Conservation (phyloP, 1,140 invertebrate genomes). For the Ceratosolen fusciceps region DNA sequence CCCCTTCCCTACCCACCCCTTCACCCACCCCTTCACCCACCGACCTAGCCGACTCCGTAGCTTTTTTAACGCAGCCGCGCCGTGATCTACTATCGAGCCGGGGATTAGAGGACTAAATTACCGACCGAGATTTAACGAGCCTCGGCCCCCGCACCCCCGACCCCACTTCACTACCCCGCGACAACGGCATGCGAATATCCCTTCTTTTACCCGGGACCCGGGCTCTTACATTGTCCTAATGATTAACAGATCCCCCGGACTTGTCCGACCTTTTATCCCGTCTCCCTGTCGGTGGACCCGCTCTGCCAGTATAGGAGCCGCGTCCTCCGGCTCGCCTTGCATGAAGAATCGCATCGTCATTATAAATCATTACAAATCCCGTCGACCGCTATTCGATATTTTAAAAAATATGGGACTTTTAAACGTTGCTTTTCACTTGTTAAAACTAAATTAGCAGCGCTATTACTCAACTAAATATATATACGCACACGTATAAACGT, state of each 20-base stretch:
- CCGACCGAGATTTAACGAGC: conserved; percentile 44
- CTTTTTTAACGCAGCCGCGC: not conserved
- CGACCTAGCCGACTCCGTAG: not conserved
- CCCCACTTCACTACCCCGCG: not conserved
- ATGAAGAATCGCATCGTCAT: too few species aligned
- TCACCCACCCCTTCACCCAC: too few species aligned
- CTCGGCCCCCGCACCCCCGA: not conserved
- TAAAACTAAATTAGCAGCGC: conserved; percentile 7
- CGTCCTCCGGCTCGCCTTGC: too few species aligned
- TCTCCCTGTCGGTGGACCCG: too few species aligned
- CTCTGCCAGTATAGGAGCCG: too few species aligned
- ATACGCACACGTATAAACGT: too few species aligned
- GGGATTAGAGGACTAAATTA: conserved; percentile 16
- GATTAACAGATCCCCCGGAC: too few species aligned
- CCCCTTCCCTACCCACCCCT: too few species aligned
- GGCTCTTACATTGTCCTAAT: too few species aligned
- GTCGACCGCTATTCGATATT: not conserved
- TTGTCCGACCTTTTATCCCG: too few species aligned
- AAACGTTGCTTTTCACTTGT: not conserved
- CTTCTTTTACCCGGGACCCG: too few species aligned
- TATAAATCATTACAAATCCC: not conserved
- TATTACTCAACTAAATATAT: conserved; percentile 3
- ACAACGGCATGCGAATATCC: too few species aligned
- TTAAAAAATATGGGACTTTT: conserved; percentile 1
- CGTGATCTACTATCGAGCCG: conserved; percentile 24